Conservation (phyloP, 2,113 vertebrate genomes). For the Platysteira castanea region DNA sequence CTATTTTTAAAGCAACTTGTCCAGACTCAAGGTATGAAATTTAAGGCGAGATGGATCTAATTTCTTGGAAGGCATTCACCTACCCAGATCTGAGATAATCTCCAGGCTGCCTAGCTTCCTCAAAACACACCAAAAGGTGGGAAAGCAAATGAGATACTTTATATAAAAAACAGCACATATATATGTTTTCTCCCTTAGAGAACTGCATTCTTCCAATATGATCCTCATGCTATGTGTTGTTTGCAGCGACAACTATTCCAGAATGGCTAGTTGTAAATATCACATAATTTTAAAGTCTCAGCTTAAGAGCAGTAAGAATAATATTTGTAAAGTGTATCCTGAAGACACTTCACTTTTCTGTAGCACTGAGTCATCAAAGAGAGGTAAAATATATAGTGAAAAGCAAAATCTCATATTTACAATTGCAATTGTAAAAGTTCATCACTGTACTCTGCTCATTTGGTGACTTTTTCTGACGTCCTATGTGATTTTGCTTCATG, state of each 20-base stretch:
- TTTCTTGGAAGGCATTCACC: not conserved
- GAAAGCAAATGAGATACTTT: not conserved
- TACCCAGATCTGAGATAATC: not conserved
- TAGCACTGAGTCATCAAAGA: not conserved
- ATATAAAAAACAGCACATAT: not conserved
- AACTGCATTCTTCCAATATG: not conserved
- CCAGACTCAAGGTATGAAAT: not conserved
- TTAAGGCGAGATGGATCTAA: not conserved
- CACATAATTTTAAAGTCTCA: not conserved
- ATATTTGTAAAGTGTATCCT: not conserved
- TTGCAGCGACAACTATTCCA: not conserved
- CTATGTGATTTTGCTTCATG: not conserved
- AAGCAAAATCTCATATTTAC: not conserved
- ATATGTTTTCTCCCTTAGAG: not conserved
- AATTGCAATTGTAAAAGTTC: not conserved
- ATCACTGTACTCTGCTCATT: not conserved
- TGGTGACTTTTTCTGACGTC: not conserved
- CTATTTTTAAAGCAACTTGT: not conserved
- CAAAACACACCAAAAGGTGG: not conserved
- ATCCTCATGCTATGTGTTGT: not conserved
- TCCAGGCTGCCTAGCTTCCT: not conserved
- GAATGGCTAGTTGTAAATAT: not conserved
- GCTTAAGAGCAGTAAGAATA: not conserved
- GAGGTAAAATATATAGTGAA: not conserved
- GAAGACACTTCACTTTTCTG: not conserved